A percentile compares a stretch with the other conserved stretches of the same genome.
phyloP scores from a whole-genome alignment of 2,888 invertebrate genomes.

The Patella pellucida region DNA sequence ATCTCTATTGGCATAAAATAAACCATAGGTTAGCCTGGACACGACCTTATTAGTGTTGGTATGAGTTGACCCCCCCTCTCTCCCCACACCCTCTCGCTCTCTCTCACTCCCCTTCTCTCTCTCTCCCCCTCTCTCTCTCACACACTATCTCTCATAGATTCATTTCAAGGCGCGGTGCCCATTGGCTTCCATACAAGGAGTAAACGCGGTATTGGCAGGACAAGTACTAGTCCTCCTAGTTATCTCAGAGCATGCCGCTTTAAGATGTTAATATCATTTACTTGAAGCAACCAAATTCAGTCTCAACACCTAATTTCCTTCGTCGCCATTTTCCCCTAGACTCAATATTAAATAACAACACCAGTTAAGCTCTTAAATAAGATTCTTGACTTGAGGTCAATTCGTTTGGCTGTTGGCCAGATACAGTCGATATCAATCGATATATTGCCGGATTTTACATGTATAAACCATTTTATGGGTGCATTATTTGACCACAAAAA shows the following conservation, averaged over 20 bases:
- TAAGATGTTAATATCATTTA: not conserved
- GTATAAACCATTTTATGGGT: too few relatives aligned
- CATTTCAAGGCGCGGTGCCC: not conserved
- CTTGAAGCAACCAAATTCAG: not conserved
- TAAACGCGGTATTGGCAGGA: not conserved
- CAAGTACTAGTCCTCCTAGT: not conserved
- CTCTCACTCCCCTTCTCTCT: not conserved
- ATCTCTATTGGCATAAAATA: too few relatives aligned
- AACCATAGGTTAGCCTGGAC: too few relatives aligned
- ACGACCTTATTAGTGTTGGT: too few relatives aligned
- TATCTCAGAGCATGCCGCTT: constrained; percentile 1
- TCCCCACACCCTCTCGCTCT: not conserved
- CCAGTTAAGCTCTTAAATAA: too few relatives aligned
- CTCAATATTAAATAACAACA: too few relatives aligned
- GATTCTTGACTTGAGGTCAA: too few relatives aligned
- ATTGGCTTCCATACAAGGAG: constrained; percentile 12
- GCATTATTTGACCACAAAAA: too few relatives aligned
- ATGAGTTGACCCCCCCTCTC: not conserved
- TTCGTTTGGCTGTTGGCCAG: too few relatives aligned
- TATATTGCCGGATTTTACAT: too few relatives aligned
- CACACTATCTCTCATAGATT: constrained; percentile 4
- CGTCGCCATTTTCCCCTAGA: not conserved
- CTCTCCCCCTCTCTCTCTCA: not conserved
- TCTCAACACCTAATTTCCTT: not conserved
- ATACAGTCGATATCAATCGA: too few relatives aligned